A percentile compares a stretch with the other conserved stretches of the same genome.
Conservation (phyloP, 2,888 invertebrate genomes). For the Caradrina kadenii region DNA sequence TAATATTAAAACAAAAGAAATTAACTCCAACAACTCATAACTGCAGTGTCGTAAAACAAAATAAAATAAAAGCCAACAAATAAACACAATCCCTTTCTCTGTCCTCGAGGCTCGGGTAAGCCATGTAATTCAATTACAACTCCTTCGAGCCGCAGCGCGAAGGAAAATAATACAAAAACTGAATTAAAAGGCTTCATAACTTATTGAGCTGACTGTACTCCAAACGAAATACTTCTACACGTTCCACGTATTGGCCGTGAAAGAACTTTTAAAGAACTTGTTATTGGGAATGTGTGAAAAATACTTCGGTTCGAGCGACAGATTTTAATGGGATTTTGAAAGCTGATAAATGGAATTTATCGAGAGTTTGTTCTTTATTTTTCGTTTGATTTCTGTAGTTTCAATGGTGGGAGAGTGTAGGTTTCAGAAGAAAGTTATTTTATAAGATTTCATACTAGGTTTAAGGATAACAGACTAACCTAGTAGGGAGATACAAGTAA, state of each 20-base stretch:
- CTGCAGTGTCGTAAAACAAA: background rate
- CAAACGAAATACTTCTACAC: constrained; percentile 36
- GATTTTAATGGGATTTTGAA: constrained; percentile 51
- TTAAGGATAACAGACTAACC: background rate
- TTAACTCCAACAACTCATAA: background rate
- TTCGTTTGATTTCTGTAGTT: constrained; percentile 24
- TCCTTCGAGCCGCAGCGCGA: constrained; percentile 70
- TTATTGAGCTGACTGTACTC: constrained; percentile 62
- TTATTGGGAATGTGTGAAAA: constrained; percentile 48
- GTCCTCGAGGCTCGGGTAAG: constrained; percentile 70
- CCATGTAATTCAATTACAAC: constrained; percentile 85
- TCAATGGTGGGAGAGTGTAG: background rate
- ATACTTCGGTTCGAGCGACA: constrained; percentile 38
- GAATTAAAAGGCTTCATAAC: constrained; percentile 80
- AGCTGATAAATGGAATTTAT: constrained; percentile 52
- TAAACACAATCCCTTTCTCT: constrained; percentile 45
- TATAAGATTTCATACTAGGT: background rate
- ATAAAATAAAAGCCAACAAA: constrained; percentile 12
- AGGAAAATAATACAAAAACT: constrained; percentile 77
- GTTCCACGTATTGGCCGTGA: constrained; percentile 44
- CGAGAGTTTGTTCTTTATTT: constrained; percentile 25
- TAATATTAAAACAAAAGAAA: no score
- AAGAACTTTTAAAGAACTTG: constrained; percentile 47
- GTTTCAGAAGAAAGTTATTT: background rate
- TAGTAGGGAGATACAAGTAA: background rate